Conservation (phyloP, 2,113 vertebrate species). For the Machaerirhynchus nigripectus region DNA sequence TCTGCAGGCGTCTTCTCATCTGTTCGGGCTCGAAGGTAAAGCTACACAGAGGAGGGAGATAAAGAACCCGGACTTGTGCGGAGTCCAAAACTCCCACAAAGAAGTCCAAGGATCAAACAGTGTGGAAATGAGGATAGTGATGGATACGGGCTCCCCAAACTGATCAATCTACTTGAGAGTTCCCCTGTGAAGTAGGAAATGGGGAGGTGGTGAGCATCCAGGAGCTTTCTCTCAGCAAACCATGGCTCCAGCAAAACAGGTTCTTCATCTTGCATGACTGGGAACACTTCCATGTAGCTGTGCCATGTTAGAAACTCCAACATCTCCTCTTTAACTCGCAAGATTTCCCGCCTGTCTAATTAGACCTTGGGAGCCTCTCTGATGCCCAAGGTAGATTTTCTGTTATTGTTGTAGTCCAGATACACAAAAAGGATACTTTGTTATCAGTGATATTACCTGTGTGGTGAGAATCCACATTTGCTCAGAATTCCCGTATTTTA, state of each 20-base stretch:
- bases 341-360: background rate
- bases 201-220: background rate
- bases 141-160: background rate
- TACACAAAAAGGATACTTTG: background rate
- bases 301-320: background rate
- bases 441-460: background rate
- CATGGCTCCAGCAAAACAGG: background rate
- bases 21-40: too few species aligned
- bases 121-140: background rate
- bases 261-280: background rate
- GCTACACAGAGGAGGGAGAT: too few species aligned
- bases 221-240: background rate
- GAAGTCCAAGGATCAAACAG: background rate
- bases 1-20: too few species aligned
- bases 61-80: too few species aligned
- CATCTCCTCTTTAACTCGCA: background rate
- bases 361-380: background rate
- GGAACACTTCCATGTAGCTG: background rate
- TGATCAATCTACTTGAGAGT: background rate
- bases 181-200: background rate
- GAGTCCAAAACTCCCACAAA: too few species aligned
- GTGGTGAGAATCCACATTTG: background rate
- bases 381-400: background rate
- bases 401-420: background rate
- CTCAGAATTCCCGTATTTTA: background rate